Percentiles rank a stretch among this genome's conserved stretches.
Evolutionary conservation across 2,888 invertebrate genomes (phyloP).

Genomic region (Xanthostigma xanthostigma): DNA sequence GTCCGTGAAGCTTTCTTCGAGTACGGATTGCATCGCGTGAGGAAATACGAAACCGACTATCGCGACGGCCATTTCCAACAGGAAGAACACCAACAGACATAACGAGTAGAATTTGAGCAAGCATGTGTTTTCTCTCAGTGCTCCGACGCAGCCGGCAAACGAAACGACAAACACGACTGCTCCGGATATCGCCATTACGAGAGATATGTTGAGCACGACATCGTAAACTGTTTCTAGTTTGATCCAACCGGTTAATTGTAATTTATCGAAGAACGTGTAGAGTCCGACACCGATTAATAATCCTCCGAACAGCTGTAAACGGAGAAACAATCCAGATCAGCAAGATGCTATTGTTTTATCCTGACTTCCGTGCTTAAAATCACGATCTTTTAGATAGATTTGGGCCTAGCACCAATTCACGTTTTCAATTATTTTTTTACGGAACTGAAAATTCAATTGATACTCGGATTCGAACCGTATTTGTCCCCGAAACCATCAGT

Average conservation of each 20-base stretch:
- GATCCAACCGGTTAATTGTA: conserved; percentile 73
- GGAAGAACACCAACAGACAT: conserved; percentile 73
- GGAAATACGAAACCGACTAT: conserved; percentile 90
- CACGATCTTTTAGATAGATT: conserved; percentile 2
- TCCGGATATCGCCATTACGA: conserved; percentile 80
- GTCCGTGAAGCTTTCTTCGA: conserved; percentile 79
- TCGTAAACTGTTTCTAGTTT: conserved; percentile 80
- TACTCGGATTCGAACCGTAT: no score
- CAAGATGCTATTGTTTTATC: no score
- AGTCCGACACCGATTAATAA: conserved; percentile 73
- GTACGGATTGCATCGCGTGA: conserved; percentile 66
- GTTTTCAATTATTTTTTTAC: no score
- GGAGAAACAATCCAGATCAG: conserved; percentile 7
- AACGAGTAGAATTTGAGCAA: conserved; percentile 85
- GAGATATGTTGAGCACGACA: conserved; percentile 75
- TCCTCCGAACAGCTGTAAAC: conserved; percentile 72
- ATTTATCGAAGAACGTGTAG: conserved; percentile 87
- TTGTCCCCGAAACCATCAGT: no score
- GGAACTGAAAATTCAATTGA: no score
- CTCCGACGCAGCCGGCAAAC: conserved; percentile 86
- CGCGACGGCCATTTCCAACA: conserved; percentile 83
- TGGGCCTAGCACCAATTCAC: no score
- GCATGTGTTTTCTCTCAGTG: conserved; percentile 80
- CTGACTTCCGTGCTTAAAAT: background rate
- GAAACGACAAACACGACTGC: conserved; percentile 85